These are phyloP conservation scores for Gobio occitaniae DNA, from an alignment of 2,797 vertebrate genomes.

Conservation along the genomic window DNA sequence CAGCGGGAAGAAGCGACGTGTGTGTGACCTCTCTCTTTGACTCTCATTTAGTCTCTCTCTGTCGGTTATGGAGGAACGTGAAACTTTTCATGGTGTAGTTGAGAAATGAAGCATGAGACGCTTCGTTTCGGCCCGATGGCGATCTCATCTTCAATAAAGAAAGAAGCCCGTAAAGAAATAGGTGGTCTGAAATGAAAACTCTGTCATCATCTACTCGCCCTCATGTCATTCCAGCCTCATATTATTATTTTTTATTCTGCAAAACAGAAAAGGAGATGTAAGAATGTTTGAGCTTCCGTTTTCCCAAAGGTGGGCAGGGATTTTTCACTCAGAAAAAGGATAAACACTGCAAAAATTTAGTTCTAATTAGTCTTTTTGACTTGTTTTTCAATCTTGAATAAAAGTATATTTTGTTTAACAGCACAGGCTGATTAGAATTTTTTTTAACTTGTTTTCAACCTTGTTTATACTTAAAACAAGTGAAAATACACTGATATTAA, in stretches of 20 bases:
- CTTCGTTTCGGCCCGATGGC: slow-evolving; percentile 6
- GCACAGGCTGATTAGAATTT: background rate
- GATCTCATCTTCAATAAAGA: slow-evolving; percentile 31
- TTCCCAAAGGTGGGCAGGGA: background rate
- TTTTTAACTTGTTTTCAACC: background rate
- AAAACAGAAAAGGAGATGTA: slow-evolving; percentile 26
- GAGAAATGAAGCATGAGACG: slow-evolving; percentile 49
- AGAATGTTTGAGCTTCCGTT: background rate
- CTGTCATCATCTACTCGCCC: slow-evolving; percentile 28
- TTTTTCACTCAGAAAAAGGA: background rate
- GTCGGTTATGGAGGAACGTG: background rate
- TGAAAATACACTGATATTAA: background rate
- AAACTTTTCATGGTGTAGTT: slow-evolving; percentile 16
- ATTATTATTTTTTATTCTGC: slow-evolving; percentile 5
- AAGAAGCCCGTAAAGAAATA: slow-evolving; percentile 28
- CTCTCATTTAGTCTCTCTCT: slow-evolving; percentile 41
- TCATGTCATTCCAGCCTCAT: background rate
- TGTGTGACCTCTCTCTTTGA: slow-evolving; percentile 57
- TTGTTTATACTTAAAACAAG: background rate
- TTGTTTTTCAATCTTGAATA: background rate
- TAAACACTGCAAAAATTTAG: background rate
- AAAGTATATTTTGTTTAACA: background rate
- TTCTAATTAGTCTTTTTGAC: background rate
- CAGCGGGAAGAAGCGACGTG: slow-evolving; percentile 24
- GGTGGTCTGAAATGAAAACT: slow-evolving; percentile 25